Evolutionary conservation across 1,140 invertebrate genomes (phyloP), one percentile per base, ranked within the genome.

Genomic region (Apis florea): DNA sequence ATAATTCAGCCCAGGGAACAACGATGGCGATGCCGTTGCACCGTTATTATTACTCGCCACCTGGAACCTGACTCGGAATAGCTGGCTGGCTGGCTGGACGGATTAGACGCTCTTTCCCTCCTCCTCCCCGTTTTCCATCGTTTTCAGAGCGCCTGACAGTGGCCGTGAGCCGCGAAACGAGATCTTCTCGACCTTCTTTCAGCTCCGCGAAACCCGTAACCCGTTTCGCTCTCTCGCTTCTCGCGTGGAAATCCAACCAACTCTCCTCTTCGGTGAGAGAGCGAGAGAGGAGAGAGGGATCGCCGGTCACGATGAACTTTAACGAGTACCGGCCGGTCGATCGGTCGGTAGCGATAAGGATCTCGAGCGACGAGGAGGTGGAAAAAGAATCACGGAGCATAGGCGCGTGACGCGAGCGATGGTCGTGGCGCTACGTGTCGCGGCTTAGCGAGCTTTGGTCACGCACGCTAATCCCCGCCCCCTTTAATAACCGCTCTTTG

Each of bases 161-260:
- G 79, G 79, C 79, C 79, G 71, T 81, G 79, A 81, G 72, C 79
- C 79, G 79, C 79, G 79, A 81, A 81, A 81, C 79, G 79, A 81
- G 79, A 81, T 81, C 79, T 53, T 73, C 49, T 19, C 17, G 24
- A 15, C 31, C 31, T 40, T 40, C 2, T 40, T 40, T 40, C 31
- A 5, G 4, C 31, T 40, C 5, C 31, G 31, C 31, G 31, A 40
- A 31, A 31, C 31, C 31, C 31, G 31, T 31, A 31, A 31, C 31
- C 31, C 53, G 19, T n/a, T 9, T 10, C 63, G 24, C 11, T 40
- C 61, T 59, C 66, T 70, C 56, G 19, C 19, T 31, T 21, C 56
- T 26, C 11, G 11, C 12, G 12, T 10, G 19, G 26, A n/a, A 53
- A 47, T 24, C 2, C 75, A 40, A 54, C 40, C 51, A 15, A n/a